Base-by-base conservation (phyloP, 1,140 invertebrate species). In the Bombus sylvicola region DNA sequence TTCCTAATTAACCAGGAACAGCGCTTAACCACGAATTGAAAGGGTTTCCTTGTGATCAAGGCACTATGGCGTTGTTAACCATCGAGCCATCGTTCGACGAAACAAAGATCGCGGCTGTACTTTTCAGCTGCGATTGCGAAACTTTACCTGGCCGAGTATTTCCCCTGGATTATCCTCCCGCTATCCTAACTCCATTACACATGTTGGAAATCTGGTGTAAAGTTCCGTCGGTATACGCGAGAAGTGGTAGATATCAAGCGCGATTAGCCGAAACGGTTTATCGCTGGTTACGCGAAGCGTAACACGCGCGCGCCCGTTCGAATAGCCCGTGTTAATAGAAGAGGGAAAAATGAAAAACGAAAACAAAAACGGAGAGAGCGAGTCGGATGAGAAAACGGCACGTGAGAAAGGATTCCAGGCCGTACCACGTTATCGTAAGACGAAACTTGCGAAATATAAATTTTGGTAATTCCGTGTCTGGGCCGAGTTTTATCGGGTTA, bases 221-320 rank as follows among this genome's bases (percentile, higher is more conserved):
- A 89, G 66, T 90, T 87, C 71, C 41, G 43, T 6, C 47, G 47
- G 47, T 53, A 18, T 53, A 53, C 47, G 18, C 47, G 47, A 53
- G 47, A 87, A 86, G 79, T 80, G 34, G 59, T 43, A 10, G 64
- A 74, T 85, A 87, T 89, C 81, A 74, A 31, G 64, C n/a, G 85
- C 83, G 89, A 90, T 90, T 90, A 89, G 83, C 81, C 78, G 81
- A 89, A 90, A 76, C 88, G 76, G 88, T 89, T 90, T 88, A 90
- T 87, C 86, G 83, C 62, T n/a, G 34, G 66, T 41, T 66, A 85
- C 64, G 83, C 47, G 41, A 31, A 39, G 59, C 57, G 83, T 47
- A 76, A 80, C 47, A 18, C 5, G 18, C 15, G 18, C 47, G 47
- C 47, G 47, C 18, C 22, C 9, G 34, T 25, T 39, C 10, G 37